phyloP scores from a whole-genome alignment of 2,888 invertebrate genomes.

The Clostera curtula region DNA sequence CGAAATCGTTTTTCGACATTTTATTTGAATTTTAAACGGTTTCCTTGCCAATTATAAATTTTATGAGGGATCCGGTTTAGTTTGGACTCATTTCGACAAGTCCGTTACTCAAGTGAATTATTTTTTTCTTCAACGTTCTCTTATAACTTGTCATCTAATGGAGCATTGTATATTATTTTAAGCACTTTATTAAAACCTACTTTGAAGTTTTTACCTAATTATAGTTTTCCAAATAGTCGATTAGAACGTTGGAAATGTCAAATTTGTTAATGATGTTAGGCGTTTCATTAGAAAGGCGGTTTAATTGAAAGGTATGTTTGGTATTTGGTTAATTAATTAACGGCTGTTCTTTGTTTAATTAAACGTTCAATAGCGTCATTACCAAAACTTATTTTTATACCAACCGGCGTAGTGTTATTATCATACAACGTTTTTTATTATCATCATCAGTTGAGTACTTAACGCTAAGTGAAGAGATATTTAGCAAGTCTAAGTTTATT shows the following conservation, averaged over 20 bases:
- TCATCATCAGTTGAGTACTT: too few species aligned
- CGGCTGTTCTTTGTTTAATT: neutral
- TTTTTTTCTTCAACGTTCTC: neutral
- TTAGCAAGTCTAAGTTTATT: too few species aligned
- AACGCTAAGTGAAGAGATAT: too few species aligned
- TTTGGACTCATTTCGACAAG: slow-evolving; percentile 1
- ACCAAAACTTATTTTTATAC: slow-evolving; percentile 1
- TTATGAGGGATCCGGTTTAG: neutral
- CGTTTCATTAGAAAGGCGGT: slow-evolving; percentile 7
- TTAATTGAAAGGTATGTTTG: neutral
- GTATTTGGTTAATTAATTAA: slow-evolving; percentile 1
- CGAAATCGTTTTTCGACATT: slow-evolving; percentile 19
- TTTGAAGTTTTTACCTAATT: too few species aligned
- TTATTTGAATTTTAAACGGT: neutral
- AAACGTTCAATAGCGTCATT: neutral
- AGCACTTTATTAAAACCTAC: slow-evolving; percentile 1
- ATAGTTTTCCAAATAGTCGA: neutral
- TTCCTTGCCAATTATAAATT: neutral
- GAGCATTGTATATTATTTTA: neutral
- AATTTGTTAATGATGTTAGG: slow-evolving; percentile 3
- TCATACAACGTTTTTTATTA: too few species aligned
- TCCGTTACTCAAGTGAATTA: slow-evolving; percentile 1
- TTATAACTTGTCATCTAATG: slow-evolving; percentile 1
- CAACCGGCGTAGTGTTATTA: slow-evolving; percentile 1
- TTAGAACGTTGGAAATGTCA: neutral